Conservation (phyloP, 1,140 invertebrate species). For the Drosophila repletoides region DNA sequence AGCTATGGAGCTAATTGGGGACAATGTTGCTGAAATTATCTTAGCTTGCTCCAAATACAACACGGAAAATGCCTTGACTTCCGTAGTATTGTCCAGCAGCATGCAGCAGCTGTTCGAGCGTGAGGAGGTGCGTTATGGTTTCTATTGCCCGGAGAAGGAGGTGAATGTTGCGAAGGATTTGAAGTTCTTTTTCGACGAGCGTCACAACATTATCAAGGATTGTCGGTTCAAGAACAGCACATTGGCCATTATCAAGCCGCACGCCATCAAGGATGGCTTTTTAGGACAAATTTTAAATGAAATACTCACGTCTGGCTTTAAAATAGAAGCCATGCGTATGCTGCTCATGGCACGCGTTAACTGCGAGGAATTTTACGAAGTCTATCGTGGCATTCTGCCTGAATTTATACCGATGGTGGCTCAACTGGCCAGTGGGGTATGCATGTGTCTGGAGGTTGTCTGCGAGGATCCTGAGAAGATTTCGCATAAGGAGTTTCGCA, state of each 20-base stretch:
- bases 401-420: conserved; percentile 93
- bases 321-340: conserved; percentile 91
- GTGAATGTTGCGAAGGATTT: conserved; percentile 85
- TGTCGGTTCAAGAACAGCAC: conserved; percentile 83
- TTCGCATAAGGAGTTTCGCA: conserved; percentile 89
- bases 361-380: conserved; percentile 95
- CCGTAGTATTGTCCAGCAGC: conserved; percentile 83
- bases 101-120: conserved; percentile 89
- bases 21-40: conserved; percentile 86
- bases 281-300: conserved; percentile 88
- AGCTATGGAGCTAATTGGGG: conserved; percentile 89
- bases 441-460: conserved; percentile 93
- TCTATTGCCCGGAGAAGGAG: conserved; percentile 86
- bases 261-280: conserved; percentile 89
- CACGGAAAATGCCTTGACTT: conserved; percentile 42
- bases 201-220: conserved; percentile 49
- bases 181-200: conserved; percentile 87
- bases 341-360: conserved; percentile 90
- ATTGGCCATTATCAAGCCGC: conserved; percentile 96
- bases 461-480: conserved; percentile 84
- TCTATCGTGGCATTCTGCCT: conserved; percentile 94
- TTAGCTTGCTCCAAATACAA: conserved; percentile 48
- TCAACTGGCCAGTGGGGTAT: conserved; percentile 91
- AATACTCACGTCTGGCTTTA: conserved; percentile 89
- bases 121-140: conserved; percentile 87